Conservation (phyloP, 2,797 vertebrate genomes). For the Nyctibius grandis region DNA sequence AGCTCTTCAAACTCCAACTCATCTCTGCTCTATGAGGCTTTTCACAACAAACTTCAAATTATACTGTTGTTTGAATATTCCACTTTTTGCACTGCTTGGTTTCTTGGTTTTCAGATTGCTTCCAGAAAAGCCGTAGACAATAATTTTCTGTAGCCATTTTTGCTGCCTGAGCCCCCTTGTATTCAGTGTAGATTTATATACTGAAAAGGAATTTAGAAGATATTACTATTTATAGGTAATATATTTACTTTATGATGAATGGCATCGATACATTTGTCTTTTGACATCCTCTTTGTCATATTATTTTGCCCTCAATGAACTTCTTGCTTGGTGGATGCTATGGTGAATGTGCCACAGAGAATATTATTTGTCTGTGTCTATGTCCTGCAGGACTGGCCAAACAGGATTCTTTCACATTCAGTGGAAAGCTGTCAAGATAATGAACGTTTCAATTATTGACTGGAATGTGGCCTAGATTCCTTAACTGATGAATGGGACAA, state of each 20-base stretch:
- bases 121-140: background rate
- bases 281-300: background rate
- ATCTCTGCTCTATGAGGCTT: background rate
- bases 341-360: background rate
- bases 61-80: background rate
- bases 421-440: constrained; percentile 38
- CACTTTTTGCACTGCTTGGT: background rate
- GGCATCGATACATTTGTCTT: background rate
- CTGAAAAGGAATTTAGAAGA: background rate
- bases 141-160: background rate
- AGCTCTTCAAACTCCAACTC: background rate
- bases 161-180: background rate
- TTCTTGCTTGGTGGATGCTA: background rate
- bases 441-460: constrained; percentile 41
- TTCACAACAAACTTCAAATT: background rate
- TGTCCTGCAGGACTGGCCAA: background rate
- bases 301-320: background rate
- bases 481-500: background rate
- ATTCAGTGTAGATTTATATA: background rate
- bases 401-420: constrained; percentile 9
- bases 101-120: background rate
- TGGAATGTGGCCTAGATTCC: constrained; percentile 17
- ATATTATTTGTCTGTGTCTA: background rate
- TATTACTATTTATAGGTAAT: background rate
- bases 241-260: background rate